Base-by-base conservation (phyloP, 2,113 vertebrate genomes). In the Heliornis fulica region DNA sequence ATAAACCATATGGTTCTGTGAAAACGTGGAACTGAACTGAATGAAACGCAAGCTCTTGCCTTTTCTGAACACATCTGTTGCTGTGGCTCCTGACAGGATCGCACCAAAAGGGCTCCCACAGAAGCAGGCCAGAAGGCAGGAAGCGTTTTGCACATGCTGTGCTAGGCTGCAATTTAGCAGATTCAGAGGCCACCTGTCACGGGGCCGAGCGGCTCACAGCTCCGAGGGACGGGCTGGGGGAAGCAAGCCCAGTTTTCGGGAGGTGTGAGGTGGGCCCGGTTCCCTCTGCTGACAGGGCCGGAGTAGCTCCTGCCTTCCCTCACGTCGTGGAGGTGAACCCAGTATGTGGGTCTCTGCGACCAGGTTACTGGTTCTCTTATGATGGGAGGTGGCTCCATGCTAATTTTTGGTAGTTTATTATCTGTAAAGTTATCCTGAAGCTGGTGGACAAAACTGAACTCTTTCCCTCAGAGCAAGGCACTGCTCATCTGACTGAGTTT, bases 41-140 rank as follows among this genome's bases (percentile, higher is more conserved):
- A 72, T 51, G 65, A 78, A 72, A 93, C 5, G 70, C 59, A 36
- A 63, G 71, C 95, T 85, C 92, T 78, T 56, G 82, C 84, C 93
- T 89, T 93, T 91, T 54, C 93, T 91, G 88, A 74, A 29, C 77
- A 20, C 85, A 89, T 59, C 93, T 94, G 90, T 7, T 83, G 80
- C 91, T 17, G 82, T 4, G 89, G 54, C 72, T 89, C 40, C 86
- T 63, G 77, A 51, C 64, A 41, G 70, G 65, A 18, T 25, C 17
- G 80, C 88, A 83, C 92, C 89, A 54, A 81, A 79, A 86, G 60
- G 87, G 93, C 93, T 94, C 40, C 68, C 63, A 8, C 68, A 15
- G 5, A 5, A 7, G 82, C 71, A 40, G 85, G 83, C 32, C 83
- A 84, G 13, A 77, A 21, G 83, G 87, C 91, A 77, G 83, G 77